A percentile compares a stretch with the other conserved stretches of the same genome.
Conservation (phyloP, 2,797 vertebrate genomes). For the Sciaenops ocellatus region DNA sequence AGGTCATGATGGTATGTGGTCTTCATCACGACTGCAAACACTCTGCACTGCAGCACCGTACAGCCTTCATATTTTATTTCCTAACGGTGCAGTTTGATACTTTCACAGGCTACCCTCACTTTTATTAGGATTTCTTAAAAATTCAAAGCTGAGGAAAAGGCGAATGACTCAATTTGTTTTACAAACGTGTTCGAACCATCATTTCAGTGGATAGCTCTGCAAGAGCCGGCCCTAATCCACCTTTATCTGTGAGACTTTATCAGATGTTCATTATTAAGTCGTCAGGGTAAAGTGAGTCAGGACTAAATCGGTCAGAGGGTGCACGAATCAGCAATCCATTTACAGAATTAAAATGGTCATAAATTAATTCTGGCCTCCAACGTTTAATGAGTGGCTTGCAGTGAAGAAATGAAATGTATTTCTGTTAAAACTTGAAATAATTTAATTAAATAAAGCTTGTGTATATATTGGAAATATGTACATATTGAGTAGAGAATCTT, state of each 20-base stretch:
- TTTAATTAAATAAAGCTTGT: neutral
- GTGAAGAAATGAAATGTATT: neutral
- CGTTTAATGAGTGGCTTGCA: neutral
- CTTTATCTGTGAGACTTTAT: constrained; percentile 5
- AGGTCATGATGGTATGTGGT: neutral
- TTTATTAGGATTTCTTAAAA: neutral
- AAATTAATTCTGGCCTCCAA: constrained; percentile 7
- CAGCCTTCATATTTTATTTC: neutral
- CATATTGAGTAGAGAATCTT: too few relatives aligned
- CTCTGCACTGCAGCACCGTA: too few relatives aligned
- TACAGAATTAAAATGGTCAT: constrained; percentile 19
- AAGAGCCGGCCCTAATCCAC: neutral
- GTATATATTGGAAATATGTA: too few relatives aligned
- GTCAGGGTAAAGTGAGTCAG: constrained; percentile 39
- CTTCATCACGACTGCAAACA: too few relatives aligned
- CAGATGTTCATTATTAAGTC: constrained; percentile 24
- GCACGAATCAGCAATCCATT: constrained; percentile 41
- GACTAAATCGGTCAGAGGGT: constrained; percentile 6
- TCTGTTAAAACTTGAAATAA: neutral
- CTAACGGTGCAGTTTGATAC: neutral
- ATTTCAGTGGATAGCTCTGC: neutral
- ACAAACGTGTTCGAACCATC: neutral
- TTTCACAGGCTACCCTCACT: neutral
- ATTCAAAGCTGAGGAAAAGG: constrained; percentile 8
- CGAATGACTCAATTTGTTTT: constrained; percentile 1